Evolutionary conservation across 2,888 invertebrate species (phyloP).

Genomic region (Diarsia brunnea): DNA sequence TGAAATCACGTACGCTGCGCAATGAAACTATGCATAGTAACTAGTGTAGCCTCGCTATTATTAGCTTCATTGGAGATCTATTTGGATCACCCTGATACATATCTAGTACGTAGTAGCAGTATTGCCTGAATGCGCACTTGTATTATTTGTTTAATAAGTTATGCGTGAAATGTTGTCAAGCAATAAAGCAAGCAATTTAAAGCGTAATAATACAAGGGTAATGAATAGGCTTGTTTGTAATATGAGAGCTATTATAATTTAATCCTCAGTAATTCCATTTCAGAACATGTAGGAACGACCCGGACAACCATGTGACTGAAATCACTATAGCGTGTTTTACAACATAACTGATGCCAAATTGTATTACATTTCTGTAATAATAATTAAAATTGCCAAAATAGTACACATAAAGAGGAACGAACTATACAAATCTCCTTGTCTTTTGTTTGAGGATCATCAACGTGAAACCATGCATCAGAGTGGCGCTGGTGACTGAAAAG

Average conservation of each 20-base stretch:
- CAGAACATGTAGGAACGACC: neutral
- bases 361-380: neutral
- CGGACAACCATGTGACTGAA: neutral
- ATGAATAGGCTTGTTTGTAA: conserved; percentile 9
- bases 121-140: neutral
- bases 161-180: no score
- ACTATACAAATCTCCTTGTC: neutral
- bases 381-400: neutral
- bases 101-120: neutral
- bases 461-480: neutral
- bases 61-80: no score
- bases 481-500: no score
- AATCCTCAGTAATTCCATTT: conserved; percentile 16
- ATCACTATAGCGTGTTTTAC: neutral
- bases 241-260: neutral
- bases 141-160: neutral
- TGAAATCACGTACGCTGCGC: conserved; percentile 41
- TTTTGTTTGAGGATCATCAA: neutral
- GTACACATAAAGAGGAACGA: neutral
- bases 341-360: neutral
- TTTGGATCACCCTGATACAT: neutral
- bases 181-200: neutral
- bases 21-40: conserved; percentile 30
- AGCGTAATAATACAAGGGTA: conserved; percentile 20
- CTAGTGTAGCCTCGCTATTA: conserved; percentile 2